A percentile compares a stretch with the other conserved stretches of the same genome.
phyloP scores from a whole-genome alignment of 2,797 vertebrate species.

The Lemur catta region DNA sequence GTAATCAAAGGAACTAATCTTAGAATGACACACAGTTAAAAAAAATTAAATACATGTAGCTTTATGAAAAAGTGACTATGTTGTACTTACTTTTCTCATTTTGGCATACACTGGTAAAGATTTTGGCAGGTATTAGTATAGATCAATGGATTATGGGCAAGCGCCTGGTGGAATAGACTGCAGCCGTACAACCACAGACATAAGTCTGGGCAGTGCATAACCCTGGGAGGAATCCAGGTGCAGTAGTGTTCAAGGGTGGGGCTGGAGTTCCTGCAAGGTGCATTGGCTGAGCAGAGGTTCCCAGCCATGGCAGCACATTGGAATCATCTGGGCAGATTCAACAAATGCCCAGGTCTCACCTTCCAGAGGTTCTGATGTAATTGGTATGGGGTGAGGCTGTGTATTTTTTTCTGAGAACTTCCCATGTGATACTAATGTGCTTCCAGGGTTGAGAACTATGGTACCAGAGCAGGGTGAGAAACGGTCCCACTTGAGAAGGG shows the following conservation, averaged over 20 bases:
- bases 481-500: not conserved
- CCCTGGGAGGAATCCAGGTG: not conserved
- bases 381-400: not conserved
- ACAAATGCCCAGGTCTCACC: not conserved
- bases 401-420: not conserved
- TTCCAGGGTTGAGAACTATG: not conserved
- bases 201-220: not conserved
- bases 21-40: not conserved
- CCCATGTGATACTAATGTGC: not conserved
- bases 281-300: not conserved
- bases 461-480: not conserved
- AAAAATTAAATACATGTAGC: not conserved
- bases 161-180: not conserved
- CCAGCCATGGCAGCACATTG: not conserved
- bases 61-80: constrained; percentile 14
- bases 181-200: not conserved
- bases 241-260: not conserved
- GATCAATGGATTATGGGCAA: not conserved
- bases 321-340: not conserved
- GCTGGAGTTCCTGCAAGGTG: not conserved
- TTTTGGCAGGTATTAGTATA: not conserved
- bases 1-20: not conserved
- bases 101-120: not conserved
- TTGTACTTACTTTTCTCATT: constrained; percentile 5
- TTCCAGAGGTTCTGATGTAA: not conserved